Base-by-base conservation (phyloP, 2,888 invertebrate species). In the Sarcophaga carnaria region DNA sequence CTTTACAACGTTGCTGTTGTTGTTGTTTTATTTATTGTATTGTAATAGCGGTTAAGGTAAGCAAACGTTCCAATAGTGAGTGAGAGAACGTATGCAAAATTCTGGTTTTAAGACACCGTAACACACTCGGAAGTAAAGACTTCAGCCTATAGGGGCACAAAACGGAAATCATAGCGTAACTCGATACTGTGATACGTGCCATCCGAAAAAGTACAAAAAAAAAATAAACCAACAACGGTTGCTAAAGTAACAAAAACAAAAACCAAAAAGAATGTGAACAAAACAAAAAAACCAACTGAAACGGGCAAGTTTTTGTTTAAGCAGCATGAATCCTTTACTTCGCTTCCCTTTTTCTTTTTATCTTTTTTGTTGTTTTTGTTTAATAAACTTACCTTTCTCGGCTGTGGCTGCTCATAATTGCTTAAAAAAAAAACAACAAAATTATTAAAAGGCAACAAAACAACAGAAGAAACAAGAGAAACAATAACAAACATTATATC, bases 131-230 rank as follows among this genome's bases (percentile, higher is more conserved):
- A 86, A 84, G 83, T 86, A 82, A 74, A 72, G 67, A 72, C 87
- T 85, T 82, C 78, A 88, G 86, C 86, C 87, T 80, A 80, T 81
- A 54, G 75, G 80, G 86, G 86, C 83, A 85, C 70, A 22, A 74
- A 88, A 83, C 88, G 93, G 93, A 93, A 92, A 93, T 93, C 91
- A 79, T 71, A 60, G 81, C 59, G 93, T 92, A 93, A 93, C 91
- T 91, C 91, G 91, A 93, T 93, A 92, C 91, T 91, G 91, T 93
- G 93, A 92, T 93, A 92, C 93, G 93, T 93, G 93, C 92, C 92
- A 89, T 83, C 82, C 17, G 54, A 66, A 67, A 79, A 47, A 54
- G 25, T 25, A 12, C 5, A 27, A 59, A 67, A 47, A 54, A 59
- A 76, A 76, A 59, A n/a, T 1, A 66, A 49, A 37, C 14, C 22